Percentiles rank a stretch among this genome's conserved stretches.
Conservation (phyloP, 2,888 invertebrate species). For the Amphipoea lucens region DNA sequence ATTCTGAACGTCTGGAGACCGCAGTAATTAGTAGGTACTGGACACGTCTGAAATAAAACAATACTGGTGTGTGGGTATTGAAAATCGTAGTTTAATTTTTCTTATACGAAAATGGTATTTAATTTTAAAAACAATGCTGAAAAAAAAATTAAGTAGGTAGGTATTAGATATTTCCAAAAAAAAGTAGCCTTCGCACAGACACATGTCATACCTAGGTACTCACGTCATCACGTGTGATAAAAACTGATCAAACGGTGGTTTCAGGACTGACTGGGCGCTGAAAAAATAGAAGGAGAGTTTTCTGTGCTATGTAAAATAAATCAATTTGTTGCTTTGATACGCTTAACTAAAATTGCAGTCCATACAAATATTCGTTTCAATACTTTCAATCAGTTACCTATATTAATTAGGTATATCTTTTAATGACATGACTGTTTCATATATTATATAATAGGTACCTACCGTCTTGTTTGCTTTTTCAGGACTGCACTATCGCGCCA, state of each 20-base stretch:
- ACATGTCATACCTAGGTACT: too few species aligned
- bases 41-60: background rate
- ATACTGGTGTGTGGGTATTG: background rate
- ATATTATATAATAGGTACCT: too few species aligned
- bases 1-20: conserved; percentile 25
- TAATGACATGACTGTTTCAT: background rate
- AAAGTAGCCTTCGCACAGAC: too few species aligned
- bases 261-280: too few species aligned
- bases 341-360: background rate
- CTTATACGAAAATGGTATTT: background rate
- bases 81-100: background rate
- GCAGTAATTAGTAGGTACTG: conserved; percentile 8
- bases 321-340: too few species aligned
- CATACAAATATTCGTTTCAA: background rate
- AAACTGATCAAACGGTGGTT: too few species aligned
- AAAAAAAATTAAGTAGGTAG: background rate
- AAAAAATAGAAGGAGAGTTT: too few species aligned
- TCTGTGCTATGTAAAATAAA: too few species aligned
- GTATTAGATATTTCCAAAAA: too few species aligned
- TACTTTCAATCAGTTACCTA: background rate
- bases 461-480: conserved; percentile 55
- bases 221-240: too few species aligned
- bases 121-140: background rate
- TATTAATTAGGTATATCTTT: background rate
- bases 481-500: conserved; percentile 75